These are phyloP conservation scores for Corvus hawaiiensis DNA, from an alignment of 2,113 vertebrate genomes.

Conservation along the genomic window DNA sequence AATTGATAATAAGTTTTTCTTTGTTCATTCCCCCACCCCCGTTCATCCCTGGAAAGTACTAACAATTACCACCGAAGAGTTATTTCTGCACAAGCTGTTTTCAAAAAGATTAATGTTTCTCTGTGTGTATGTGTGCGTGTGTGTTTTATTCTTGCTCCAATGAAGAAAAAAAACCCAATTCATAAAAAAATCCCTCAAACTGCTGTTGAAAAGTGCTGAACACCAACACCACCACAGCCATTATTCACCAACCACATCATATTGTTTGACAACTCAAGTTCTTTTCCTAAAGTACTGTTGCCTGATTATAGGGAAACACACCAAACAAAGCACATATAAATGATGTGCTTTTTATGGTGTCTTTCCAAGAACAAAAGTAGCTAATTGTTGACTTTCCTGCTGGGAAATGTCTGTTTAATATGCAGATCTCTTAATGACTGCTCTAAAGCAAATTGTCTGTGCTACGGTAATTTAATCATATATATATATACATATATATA, in stretches of 20 bases:
- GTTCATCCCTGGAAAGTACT: neutral
- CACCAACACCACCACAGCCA: neutral
- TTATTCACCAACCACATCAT: neutral
- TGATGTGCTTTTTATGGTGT: neutral
- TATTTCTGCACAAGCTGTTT: neutral
- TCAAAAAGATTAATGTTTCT: neutral
- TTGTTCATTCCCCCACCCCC: rapidly evolving
- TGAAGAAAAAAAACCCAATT: neutral
- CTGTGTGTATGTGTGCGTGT: too few species aligned
- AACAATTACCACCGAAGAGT: neutral
- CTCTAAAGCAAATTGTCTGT: neutral
- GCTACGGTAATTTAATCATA: neutral
- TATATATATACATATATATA: neutral
- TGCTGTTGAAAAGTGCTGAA: neutral
- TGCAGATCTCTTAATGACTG: constrained; percentile 30
- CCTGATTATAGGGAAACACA: neutral
- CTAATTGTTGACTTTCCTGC: constrained; percentile 43
- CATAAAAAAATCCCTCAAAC: neutral
- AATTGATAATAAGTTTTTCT: neutral
- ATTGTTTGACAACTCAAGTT: neutral
- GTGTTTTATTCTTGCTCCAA: neutral
- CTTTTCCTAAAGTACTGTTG: neutral
- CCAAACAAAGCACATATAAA: neutral
- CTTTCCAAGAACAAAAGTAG: constrained; percentile 35
- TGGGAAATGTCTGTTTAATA: constrained; percentile 46